Percentiles rank a stretch among this genome's conserved stretches.
Evolutionary conservation across 1,140 invertebrate species (phyloP).

Genomic region (Subanguina moxae): DNA sequence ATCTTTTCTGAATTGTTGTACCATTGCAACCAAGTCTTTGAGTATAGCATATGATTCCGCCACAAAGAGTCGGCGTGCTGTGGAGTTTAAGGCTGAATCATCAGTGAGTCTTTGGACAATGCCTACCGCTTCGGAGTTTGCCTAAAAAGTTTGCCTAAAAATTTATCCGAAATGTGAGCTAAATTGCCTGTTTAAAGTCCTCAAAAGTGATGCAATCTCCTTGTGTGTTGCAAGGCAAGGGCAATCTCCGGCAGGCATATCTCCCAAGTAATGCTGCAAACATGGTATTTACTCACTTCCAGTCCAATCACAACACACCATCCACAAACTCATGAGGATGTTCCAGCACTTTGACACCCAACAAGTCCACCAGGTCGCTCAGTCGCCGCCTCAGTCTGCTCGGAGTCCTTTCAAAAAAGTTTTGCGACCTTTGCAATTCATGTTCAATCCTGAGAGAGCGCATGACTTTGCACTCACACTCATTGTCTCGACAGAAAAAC

Average conservation of each 20-base stretch:
- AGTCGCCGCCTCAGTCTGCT: slow-evolving; percentile 6
- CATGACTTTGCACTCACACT: slow-evolving; percentile 21
- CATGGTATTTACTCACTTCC: no score
- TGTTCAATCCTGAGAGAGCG: slow-evolving; percentile 1
- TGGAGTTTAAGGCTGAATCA: background rate
- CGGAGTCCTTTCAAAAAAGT: slow-evolving; percentile 15
- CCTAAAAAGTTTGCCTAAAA: no score
- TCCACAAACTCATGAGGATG: slow-evolving; percentile 15
- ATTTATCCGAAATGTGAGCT: background rate
- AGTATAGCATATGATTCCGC: slow-evolving; percentile 29
- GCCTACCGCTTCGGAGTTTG: slow-evolving; percentile 2
- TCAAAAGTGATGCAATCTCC: slow-evolving; percentile 31
- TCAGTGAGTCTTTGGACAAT: slow-evolving; percentile 21
- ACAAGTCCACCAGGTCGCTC: slow-evolving; percentile 2
- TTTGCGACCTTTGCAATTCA: slow-evolving; percentile 19
- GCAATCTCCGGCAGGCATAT: slow-evolving; percentile 25
- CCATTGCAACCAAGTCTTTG: slow-evolving; percentile 2
- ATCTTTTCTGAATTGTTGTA: background rate
- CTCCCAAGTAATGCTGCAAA: slow-evolving; percentile 24
- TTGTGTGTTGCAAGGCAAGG: slow-evolving; percentile 20
- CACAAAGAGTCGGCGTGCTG: slow-evolving; percentile 19
- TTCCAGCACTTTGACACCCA: slow-evolving; percentile 23
- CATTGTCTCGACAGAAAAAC: slow-evolving; percentile 28
- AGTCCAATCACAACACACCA: no score
- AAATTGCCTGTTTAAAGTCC: slow-evolving; percentile 17